Base-by-base conservation (phyloP, 2,888 invertebrate species). In the Apotomis capreana region DNA sequence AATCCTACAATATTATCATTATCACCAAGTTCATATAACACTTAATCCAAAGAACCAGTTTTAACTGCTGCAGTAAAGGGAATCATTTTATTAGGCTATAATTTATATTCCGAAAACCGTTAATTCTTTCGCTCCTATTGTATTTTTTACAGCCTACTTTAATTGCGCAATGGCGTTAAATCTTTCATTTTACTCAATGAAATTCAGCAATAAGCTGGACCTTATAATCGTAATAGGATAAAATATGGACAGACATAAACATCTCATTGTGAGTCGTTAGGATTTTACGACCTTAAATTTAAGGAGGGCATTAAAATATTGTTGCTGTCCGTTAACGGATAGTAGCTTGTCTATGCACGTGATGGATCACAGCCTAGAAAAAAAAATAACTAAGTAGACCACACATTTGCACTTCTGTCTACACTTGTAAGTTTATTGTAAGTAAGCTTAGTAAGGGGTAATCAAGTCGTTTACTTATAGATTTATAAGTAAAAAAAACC, bases 191-290 rank as follows among this genome's bases (percentile, higher is more conserved):
- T 49, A 46, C 37, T 68, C 68, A 63, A 72, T 63, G 72, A 78
- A 80, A 78, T 78, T 76, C 77, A 74, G 78, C 78, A 78, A 79
- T 80, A 80, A 77, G 76, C 75, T 78, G 79, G 75, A 78, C 79
- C 77, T 76, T 80, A 77, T 75, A 78, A 85, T 84, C 74, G 86
- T 86, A 90, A 90, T 88, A 83, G 84, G 78, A 81, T 89, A 82
- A 90, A 86, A 87, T 90, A 90, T 83, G 81, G 79, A 74, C 77
- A 78, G 78, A 81, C 83, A 78, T 90, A 89, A 91, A 90, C 81
- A 84, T 86, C 79, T 82, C 80, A 81, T 82, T 86, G 83, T 78
- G 71, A 79, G 80, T 81, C 83, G 80, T 89, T 82, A 84, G 84
- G 78, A 74, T 83, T 91, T 90, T 83, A 91, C 82, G 87, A 84